Evolutionary conservation across 2,797 vertebrate species (phyloP), one percentile per base, ranked within the genome.

Genomic region (Microctenopoma stevenorrisi): DNA sequence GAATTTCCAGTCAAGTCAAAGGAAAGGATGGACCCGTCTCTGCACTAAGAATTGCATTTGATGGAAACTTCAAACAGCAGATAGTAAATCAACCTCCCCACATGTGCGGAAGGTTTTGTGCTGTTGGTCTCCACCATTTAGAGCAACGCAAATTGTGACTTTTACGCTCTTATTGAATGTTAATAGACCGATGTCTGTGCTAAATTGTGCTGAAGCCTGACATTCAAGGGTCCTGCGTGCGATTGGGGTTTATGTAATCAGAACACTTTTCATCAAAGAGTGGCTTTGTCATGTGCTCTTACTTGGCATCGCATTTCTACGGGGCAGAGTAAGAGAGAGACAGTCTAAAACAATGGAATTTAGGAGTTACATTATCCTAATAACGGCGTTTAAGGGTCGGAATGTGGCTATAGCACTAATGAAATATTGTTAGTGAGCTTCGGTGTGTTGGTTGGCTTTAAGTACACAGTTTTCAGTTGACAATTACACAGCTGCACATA

Each of bases 401-500:
- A 37, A 42, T 50, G 28, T 13, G 48, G 43, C 40, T 42, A 4
- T 0, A 0, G 13, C 16, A 46, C 3, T 28, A 16, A 52, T 4
- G 2, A 22, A 5, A 2, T 18, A 42, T 1, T 1, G 28, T 35
- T 51, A 35, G 1, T 11, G 4, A 11, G 40, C 16, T 40, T 40
- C 28, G 11, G 8, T 30, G 4, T 13, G n/a, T 30, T 3, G 4
- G 12, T 10, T 12, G 15, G 16, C 28, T 48, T 40, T 4, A 40
- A 46, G 8, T 26, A 8, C 14, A 50, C 6, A 15, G 30, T 50
- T 37, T 61, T 28, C 13, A 66, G 12, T 25, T 48, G 25, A 26
- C 38, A 56, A 22, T 25, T 28, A n/a, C 37, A 63, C 9, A 68
- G 26, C 11, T 15, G 25, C 15, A 67, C 48, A 65, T 26, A 35